Base-by-base conservation (phyloP, 2,797 vertebrate species). In the Fratercula arctica region DNA sequence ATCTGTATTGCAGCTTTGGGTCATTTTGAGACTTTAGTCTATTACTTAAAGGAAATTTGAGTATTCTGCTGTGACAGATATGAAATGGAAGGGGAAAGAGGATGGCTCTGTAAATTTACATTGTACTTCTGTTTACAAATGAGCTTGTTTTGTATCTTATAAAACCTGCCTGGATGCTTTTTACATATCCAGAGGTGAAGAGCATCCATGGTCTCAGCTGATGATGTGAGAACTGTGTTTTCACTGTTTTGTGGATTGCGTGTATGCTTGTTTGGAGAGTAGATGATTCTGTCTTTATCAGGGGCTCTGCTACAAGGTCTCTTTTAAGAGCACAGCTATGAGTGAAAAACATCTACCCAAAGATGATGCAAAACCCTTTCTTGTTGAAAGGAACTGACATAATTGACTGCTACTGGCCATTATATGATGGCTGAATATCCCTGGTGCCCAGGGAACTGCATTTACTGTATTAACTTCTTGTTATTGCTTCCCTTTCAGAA, bases 241-340 rank as follows among this genome's bases (percentile, higher is more conserved):
- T 39, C 9, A 19, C 1, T 1, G 0, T 53, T 80, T 37, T 45
- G 20, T 72, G 56, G 48, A 23, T 60, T 37, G 28, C 9, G 6
- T 0, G 0, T 26, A 6, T 67, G 10, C n/a, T 10, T 43, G 3
- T 57, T 59, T 26, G 45, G 61, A 51, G 43, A 74, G 48, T 5
- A 79, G 50, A 16, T 39, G 46, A 63, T 87, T 73, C 39, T 11
- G 3, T 46, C 43, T 73, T 83, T 13, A 21, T 84, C 39, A 56
- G 25, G 41, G 67, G 4, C n/a, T 51, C 20, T 68, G 45, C 59
- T 79, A 3, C 29, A 33, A 48, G 63, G 13, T 41, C 23, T 57
- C 4, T 83, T 20, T 69, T 53, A 54, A 14, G 16, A 84, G 24
- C 46, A 59, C 19, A 72, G 24, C 68, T 51, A 0, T 48, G 45